Evolutionary conservation across 2,113 vertebrate genomes (phyloP), one percentile per base, ranked within the genome.

Genomic region (Colaptes auratus): DNA sequence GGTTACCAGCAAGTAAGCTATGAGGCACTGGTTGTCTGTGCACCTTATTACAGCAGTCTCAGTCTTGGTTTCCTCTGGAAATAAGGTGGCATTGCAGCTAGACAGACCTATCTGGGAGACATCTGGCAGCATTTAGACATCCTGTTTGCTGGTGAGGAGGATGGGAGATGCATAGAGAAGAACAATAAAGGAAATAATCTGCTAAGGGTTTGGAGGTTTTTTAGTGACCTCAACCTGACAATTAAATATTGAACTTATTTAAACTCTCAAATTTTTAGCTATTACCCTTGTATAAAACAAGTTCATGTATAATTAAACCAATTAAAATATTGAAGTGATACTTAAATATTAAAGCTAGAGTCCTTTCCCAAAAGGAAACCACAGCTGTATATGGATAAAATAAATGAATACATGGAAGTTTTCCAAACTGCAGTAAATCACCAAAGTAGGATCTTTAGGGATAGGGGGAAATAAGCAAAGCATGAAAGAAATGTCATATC

Each of bases 311-410:
- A 97, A 95, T 94, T 93, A 81, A 92, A 76, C 39, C 71, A 96
- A 95, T 95, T 95, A 96, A 96, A 96, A 96, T 94, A 93, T 82
- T 93, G 88, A 95, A 63, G 61, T 64, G 70, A 84, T 94, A 83
- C 14, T 96, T 85, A 77, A 96, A 90, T 82, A 77, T 92, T 93
- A 19, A 82, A 92, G 61, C 48, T 50, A 36, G 44, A 46, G 36
- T 88, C 27, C 65, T 78, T 87, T 95, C 76, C 80, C 61, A 61
- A 82, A 91, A 88, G 88, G 46, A 91, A 86, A 31, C 53, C 13
- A 1, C 69, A 72, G 27, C 46, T 75, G 5, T 83, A 81, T 88
- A 82, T 78, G 59, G 91, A 65, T 91, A 74, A 91, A 92, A 82
- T 63, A 92, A 94, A 93, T 91, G 21, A 87, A 58, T 25, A 20